phyloP scores from a whole-genome alignment of 2,797 vertebrate genomes.

The Melanitta fusca region DNA sequence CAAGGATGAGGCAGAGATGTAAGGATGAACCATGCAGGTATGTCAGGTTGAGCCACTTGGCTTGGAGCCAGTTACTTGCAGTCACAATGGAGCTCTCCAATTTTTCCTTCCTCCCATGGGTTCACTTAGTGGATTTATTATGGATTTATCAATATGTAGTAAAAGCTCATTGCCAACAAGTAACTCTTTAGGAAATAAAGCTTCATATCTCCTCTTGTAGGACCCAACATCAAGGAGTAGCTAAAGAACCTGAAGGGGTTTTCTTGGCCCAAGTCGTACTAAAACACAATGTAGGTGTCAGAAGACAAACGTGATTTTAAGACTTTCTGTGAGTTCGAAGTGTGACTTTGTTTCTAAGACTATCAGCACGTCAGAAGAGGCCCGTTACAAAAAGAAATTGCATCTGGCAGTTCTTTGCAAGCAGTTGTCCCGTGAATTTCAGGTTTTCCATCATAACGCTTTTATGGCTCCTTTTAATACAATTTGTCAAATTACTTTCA shows the following conservation, averaged over 20 bases:
- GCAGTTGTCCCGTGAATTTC: background rate
- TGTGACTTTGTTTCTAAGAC: background rate
- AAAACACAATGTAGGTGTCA: fast-evolving
- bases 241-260: background rate
- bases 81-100: background rate
- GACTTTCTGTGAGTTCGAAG: background rate
- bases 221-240: background rate
- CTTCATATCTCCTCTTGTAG: background rate
- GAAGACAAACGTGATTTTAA: background rate
- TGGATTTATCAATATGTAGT: background rate
- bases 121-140: background rate
- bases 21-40: background rate
- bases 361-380: background rate
- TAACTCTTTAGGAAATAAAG: background rate
- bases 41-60: too few relatives aligned
- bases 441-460: background rate
- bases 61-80: background rate
- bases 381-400: too few relatives aligned
- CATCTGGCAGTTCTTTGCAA: background rate
- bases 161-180: background rate
- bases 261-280: background rate
- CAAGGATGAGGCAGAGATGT: background rate
- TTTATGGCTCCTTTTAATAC: background rate
- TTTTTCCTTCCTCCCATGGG: background rate
- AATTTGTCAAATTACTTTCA: background rate